Evolutionary conservation across 2,797 vertebrate genomes (phyloP), one percentile per base, ranked within the genome.

Genomic region (Glossophaga mutica): DNA sequence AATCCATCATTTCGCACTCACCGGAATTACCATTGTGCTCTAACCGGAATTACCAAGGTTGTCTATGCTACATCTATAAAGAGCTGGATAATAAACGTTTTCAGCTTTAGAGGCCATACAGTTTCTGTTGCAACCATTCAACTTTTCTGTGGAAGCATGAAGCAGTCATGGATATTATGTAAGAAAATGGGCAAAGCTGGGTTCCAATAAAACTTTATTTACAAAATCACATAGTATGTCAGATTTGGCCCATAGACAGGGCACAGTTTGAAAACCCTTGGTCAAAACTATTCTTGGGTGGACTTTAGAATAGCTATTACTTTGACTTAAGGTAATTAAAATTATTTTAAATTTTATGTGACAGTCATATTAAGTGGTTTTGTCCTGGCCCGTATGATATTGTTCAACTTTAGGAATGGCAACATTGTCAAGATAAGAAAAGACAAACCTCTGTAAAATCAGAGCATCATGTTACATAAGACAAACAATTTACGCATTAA

Each of bases 321-420:
- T 98, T 96, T 94, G 77, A 96, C 16, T 92, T 90, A 74, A 92
- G 46, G 50, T 87, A 97, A 94, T n/a, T 50, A 96, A 93, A 97
- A 96, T 97, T 97, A 86, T 90, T 88, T 32, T 97, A 94, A 96
- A 96, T 97, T 97, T 90, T 86, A 42, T 46, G 76, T 96, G 85
- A 81, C 81, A 97, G 79, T 95, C 78, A 84, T 91, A 82, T 96
- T 97, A 90, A 83, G 34, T 96, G 93, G 68, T 94, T 93, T 94
- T 98, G 91, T 97, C 87, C 88, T 97, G 79, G 42, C 88, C 42
- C 95, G 96, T 96, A 95, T 98, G 96, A 77, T 91, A 86, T 18
- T 85, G 14, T 50, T 62, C 19, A 59, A 37, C 87, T 97, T 96
- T 86, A 94, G 24, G 21, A 85, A 95, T 96, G 93, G 85, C 68